A percentile compares a stretch with the other conserved stretches of the same genome.
Conservation (phyloP, 1,140 invertebrate species). For the Listronotus oregonensis region DNA sequence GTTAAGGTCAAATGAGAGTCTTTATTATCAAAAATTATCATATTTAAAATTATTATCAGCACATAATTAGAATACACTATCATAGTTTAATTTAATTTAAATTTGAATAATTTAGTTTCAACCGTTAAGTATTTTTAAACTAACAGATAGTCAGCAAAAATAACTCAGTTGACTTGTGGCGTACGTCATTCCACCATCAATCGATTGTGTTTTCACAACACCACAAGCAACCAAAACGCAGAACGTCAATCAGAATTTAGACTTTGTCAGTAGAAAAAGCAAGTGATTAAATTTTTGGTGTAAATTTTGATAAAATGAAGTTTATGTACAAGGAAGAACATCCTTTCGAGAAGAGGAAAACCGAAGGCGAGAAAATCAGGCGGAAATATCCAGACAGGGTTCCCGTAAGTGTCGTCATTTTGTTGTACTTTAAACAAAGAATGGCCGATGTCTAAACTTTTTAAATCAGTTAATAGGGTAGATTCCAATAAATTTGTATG, state of each 20-base stretch:
- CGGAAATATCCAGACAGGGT: slow-evolving; percentile 99
- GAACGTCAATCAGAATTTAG: slow-evolving; percentile 22
- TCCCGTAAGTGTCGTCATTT: slow-evolving; percentile 75
- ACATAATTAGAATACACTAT: no score
- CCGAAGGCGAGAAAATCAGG: slow-evolving; percentile 98
- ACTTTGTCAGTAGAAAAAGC: slow-evolving; percentile 10
- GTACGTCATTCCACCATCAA: no score
- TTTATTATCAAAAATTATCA: no score
- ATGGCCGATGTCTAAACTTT: not conserved
- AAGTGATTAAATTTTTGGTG: slow-evolving; percentile 29
- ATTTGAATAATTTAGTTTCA: no score
- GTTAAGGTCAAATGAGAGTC: no score
- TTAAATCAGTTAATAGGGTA: not conserved
- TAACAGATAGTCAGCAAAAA: no score
- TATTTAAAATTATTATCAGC: no score
- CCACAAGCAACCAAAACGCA: no score
- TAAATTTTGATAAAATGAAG: slow-evolving; percentile 78
- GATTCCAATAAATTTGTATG: not conserved
- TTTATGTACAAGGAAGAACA: slow-evolving; percentile 99
- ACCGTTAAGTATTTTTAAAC: no score
- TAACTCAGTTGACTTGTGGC: no score
- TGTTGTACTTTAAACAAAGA: not conserved
- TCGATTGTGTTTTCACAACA: no score
- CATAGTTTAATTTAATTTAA: no score
- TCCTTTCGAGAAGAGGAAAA: slow-evolving; percentile 96